Conservation (phyloP, 2,888 invertebrate genomes). For the Leistus spinibarbis region DNA sequence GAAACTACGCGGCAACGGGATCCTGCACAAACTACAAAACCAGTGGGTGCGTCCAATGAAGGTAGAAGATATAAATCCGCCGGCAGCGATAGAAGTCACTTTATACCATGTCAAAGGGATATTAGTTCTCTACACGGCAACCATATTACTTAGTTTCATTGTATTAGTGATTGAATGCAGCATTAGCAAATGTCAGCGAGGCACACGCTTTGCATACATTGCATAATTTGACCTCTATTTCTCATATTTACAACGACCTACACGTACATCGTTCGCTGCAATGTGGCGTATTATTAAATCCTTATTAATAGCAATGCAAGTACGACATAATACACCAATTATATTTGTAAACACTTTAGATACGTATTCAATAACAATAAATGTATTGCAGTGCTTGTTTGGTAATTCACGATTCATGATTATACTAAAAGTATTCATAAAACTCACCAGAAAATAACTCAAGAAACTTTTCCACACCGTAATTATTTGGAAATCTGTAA, state of each 20-base stretch:
- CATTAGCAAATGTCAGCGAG: conserved; percentile 28
- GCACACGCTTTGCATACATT: conserved; percentile 7
- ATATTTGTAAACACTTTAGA: background rate
- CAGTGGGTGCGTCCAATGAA: conserved; percentile 51
- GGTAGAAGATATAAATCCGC: conserved; percentile 35
- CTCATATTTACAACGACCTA: background rate
- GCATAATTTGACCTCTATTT: conserved; percentile 2
- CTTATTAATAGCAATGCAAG: background rate
- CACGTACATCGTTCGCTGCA: too few relatives aligned
- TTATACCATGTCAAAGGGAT: conserved; percentile 50
- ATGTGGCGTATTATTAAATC: too few relatives aligned
- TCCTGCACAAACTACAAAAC: conserved; percentile 53
- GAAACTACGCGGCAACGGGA: conserved; percentile 53
- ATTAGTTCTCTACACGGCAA: conserved; percentile 45
- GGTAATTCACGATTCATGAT: too few relatives aligned
- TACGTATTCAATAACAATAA: background rate
- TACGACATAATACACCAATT: background rate
- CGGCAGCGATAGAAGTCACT: conserved; percentile 48
- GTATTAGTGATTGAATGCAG: conserved; percentile 47
- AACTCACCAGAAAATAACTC: conserved; percentile 91
- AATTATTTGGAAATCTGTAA: conserved; percentile 91
- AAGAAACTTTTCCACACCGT: conserved; percentile 97
- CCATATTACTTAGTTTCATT: conserved; percentile 46
- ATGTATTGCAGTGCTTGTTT: too few relatives aligned
- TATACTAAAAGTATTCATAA: too few relatives aligned